These are phyloP conservation scores for Maniola jurtina DNA, from an alignment of 1,140 invertebrate genomes.

Conservation along the genomic window DNA sequence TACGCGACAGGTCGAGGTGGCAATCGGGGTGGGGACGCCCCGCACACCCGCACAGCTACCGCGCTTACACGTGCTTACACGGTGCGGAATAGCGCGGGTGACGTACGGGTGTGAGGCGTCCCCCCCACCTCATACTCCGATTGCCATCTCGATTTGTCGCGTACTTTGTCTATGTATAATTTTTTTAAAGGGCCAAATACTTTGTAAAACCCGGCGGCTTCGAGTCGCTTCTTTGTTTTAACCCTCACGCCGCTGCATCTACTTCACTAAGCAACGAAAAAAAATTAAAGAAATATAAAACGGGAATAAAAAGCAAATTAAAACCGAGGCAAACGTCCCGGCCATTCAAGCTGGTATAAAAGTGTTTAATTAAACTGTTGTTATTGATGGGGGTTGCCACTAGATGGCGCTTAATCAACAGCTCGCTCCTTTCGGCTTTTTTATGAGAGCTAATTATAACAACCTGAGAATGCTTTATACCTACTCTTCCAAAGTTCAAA, in stretches of 20 bases:
- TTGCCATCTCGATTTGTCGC: too few relatives aligned
- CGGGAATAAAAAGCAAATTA: conserved; percentile 65
- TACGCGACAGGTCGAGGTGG: too few relatives aligned
- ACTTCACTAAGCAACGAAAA: conserved; percentile 46
- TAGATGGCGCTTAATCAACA: conserved; percentile 76
- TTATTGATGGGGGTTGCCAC: conserved; percentile 74
- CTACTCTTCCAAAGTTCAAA: too few relatives aligned
- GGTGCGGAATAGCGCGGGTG: too few relatives aligned
- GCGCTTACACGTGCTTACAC: too few relatives aligned
- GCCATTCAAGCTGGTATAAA: conserved; percentile 67
- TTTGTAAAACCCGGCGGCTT: conserved; percentile 16
- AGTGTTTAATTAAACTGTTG: conserved; percentile 76
- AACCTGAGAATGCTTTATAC: too few relatives aligned
- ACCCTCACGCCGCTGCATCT: conserved; percentile 40
- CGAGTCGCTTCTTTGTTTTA: conserved; percentile 44
- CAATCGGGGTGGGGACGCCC: too few relatives aligned
- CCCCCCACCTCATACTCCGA: too few relatives aligned
- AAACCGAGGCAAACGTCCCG: conserved; percentile 56
- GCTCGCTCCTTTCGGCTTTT: conserved; percentile 32
- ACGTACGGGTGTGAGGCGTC: too few relatives aligned
- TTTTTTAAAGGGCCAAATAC: background rate
- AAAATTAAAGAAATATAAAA: conserved; percentile 57
- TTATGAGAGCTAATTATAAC: background rate
- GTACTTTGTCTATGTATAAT: background rate
- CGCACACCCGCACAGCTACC: too few relatives aligned